Percentiles rank a stretch among this genome's conserved stretches.
Conservation (phyloP, 2,888 invertebrate genomes). For the Conomelus anceps region DNA sequence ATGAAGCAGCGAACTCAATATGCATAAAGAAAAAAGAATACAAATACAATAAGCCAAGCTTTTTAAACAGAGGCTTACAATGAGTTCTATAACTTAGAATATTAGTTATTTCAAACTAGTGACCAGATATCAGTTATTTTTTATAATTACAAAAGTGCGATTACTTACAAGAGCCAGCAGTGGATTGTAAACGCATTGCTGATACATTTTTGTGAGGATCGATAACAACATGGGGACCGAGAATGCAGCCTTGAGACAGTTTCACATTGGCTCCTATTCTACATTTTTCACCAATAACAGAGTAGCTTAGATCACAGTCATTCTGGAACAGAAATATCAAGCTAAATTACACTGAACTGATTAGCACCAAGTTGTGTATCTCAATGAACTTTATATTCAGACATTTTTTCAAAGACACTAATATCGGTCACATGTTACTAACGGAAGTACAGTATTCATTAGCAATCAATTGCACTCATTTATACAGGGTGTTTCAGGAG, state of each 20-base stretch:
- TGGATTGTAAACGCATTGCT: slow-evolving; percentile 12
- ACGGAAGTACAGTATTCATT: too few relatives aligned
- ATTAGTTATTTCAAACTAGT: too few relatives aligned
- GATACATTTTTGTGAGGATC: slow-evolving; percentile 18
- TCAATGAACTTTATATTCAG: not conserved
- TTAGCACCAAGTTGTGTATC: not conserved
- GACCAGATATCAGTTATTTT: too few relatives aligned
- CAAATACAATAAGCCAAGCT: too few relatives aligned
- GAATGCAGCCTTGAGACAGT: slow-evolving; percentile 49
- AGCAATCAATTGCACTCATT: too few relatives aligned
- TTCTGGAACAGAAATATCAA: slow-evolving; percentile 38
- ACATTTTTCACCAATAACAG: slow-evolving; percentile 56
- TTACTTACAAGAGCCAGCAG: slow-evolving; percentile 8
- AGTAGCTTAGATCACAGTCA: slow-evolving; percentile 55
- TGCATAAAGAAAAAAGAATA: too few relatives aligned
- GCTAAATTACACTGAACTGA: not conserved
- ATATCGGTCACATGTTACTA: too few relatives aligned
- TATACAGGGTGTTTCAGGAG: too few relatives aligned
- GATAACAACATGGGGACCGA: slow-evolving; percentile 48
- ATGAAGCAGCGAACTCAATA: too few relatives aligned
- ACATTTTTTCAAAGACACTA: too few relatives aligned
- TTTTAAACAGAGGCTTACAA: too few relatives aligned
- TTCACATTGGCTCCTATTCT: slow-evolving; percentile 40
- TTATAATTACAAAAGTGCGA: not conserved
- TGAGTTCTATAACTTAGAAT: too few relatives aligned